Percentiles rank a stretch among this genome's conserved stretches.
Evolutionary conservation across 2,888 invertebrate species (phyloP).

Genomic region (Palloptera scutellata): DNA sequence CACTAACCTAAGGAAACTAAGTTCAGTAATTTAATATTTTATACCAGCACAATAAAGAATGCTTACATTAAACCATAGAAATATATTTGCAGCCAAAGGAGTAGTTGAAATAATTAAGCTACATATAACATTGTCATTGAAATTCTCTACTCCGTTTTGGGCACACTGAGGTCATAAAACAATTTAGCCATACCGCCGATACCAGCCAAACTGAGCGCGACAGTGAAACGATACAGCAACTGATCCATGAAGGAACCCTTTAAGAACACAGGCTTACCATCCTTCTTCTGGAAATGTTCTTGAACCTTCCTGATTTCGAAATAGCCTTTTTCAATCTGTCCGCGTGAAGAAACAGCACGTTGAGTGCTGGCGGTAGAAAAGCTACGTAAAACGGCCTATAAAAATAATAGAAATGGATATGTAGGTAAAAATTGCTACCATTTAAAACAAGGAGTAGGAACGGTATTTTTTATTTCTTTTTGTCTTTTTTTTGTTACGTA

Average conservation of each 20-base stretch:
- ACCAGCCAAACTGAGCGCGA: conserved; percentile 58
- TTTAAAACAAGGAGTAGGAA: no score
- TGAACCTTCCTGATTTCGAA: conserved; percentile 52
- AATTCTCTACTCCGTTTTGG: conserved; percentile 39
- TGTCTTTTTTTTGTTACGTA: no score
- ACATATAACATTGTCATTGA: no score
- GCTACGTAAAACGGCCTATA: conserved; percentile 58
- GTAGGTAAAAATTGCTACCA: background rate
- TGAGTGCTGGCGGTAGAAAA: conserved; percentile 51
- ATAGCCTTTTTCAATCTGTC: conserved; percentile 56
- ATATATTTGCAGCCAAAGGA: background rate
- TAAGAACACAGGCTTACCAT: conserved; percentile 66
- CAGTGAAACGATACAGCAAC: conserved; percentile 63
- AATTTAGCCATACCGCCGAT: conserved; percentile 57
- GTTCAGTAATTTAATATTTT: no score
- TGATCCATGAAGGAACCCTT: conserved; percentile 66
- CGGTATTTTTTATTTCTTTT: no score
- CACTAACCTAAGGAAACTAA: no score
- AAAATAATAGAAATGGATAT: conserved; percentile 6
- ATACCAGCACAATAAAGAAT: background rate
- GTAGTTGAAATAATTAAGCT: background rate
- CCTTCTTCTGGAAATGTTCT: conserved; percentile 59
- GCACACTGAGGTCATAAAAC: conserved; percentile 57
- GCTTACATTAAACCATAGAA: background rate
- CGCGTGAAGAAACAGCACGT: conserved; percentile 46